Base-by-base conservation (phyloP, 1,140 invertebrate genomes). In the Cyclina sinensis region DNA sequence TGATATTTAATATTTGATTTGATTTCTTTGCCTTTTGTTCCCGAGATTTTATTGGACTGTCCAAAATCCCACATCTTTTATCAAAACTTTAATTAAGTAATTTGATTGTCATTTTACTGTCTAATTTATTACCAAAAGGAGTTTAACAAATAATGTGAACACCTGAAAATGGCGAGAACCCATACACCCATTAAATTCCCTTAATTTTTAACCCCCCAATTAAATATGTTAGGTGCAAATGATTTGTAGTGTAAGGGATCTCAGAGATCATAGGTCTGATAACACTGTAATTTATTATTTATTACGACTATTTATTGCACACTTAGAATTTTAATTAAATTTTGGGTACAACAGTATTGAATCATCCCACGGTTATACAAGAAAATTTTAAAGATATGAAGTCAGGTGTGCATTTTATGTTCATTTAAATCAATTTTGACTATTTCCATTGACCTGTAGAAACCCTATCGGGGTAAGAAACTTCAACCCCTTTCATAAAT, bases 301-400 rank as follows among this genome's bases (percentile, higher is more conserved):
- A 62, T 27, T 4, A 27, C 1, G 27, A 24, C 48, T 78, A n/a
- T 78, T 78, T 35, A 43, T 30, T 51, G 51, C 73, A 76, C 43
- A 35, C 39, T 9, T 43, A 24, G 32, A 48, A 48, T n/a, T 76
- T 78, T 78, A 35, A 78, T 78, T 78, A 78, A 57, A 39, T 35
- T 51, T 76, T 51, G 1, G 12, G 32, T 1, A 7, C 12, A 14
- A 18, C 3, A 16, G 30, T 70, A 0, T n/a, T 70, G 65, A 37
- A 14, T 37, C 35, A 70, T 70, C 65, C 32, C 35, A 18, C 35
- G 32, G 9, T n/a, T 27, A 4, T 27, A 7, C 5, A 62, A 62
- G 57, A n/a, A 9, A 62, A 70, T 7, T 70, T 21, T 65, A 5
- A 30, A 1, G 4, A 11, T 27, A 65, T 30, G 11, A 30, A 21